These are phyloP conservation scores for Oxystoma pomonae DNA, from an alignment of 2,888 invertebrate genomes.

Conservation along the genomic window DNA sequence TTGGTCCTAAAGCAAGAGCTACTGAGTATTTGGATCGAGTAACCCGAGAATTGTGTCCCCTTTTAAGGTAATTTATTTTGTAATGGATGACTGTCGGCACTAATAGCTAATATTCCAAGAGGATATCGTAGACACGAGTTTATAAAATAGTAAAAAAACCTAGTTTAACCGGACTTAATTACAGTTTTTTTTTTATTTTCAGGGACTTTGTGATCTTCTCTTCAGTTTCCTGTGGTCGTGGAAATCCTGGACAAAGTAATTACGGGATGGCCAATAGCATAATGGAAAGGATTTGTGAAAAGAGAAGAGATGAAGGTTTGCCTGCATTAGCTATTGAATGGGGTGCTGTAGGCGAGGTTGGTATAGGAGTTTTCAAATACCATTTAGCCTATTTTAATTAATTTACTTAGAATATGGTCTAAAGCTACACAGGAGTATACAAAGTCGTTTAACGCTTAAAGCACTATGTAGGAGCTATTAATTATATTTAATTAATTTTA, in stretches of 20 bases:
- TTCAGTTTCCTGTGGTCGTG: conserved; percentile 85
- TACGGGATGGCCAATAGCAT: conserved; percentile 87
- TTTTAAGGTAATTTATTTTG: conserved; percentile 33
- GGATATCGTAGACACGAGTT: no score
- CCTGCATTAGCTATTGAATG: conserved; percentile 85
- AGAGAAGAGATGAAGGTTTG: conserved; percentile 61
- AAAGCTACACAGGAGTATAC: conserved; percentile 35
- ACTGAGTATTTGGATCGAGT: conserved; percentile 70
- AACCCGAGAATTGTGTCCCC: conserved; percentile 31
- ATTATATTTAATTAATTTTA: not conserved
- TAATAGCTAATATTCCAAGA: no score
- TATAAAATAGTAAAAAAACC: not conserved
- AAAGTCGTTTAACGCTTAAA: conserved; percentile 11
- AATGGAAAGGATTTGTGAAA: conserved; percentile 83
- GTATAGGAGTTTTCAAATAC: not conserved
- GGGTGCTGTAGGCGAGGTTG: conserved; percentile 82
- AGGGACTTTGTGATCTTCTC: conserved; percentile 86
- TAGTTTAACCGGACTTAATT: not conserved
- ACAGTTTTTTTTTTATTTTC: not conserved
- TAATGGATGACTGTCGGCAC: no score
- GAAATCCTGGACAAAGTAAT: conserved; percentile 87
- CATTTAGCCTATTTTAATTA: not conserved
- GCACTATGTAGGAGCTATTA: not conserved
- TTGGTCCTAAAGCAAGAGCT: conserved; percentile 75
- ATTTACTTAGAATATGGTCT: conserved; percentile 39